Evolutionary conservation across 2,113 vertebrate genomes (phyloP).

Genomic region (Centropristis striata): DNA sequence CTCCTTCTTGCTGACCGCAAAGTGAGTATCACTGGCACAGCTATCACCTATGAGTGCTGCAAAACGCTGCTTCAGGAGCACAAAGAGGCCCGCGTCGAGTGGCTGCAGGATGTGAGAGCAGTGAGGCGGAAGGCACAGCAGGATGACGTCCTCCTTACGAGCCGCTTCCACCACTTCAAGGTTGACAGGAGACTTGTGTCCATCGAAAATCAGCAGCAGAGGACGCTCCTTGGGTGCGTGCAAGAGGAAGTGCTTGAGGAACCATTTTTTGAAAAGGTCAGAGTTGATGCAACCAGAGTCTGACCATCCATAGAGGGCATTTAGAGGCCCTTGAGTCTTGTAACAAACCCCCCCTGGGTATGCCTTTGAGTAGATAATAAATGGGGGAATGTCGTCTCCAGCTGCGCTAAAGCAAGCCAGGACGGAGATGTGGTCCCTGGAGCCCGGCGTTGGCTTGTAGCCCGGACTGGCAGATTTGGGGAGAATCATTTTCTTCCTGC

Average conservation of each 20-base stretch:
- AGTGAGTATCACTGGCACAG: constrained; percentile 52
- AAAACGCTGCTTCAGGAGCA: constrained; percentile 72
- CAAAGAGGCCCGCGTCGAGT: constrained; percentile 62
- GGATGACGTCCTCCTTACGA: constrained; percentile 68
- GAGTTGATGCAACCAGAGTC: constrained; percentile 72
- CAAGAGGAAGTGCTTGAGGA: constrained; percentile 75
- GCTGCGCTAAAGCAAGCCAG: constrained; percentile 76
- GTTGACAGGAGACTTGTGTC: constrained; percentile 76
- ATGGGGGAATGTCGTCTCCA: constrained; percentile 74
- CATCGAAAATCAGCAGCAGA: constrained; percentile 73
- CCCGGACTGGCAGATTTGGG: constrained; percentile 69
- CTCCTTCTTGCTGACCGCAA: constrained; percentile 77
- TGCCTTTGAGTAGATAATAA: constrained; percentile 78
- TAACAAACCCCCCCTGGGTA: constrained; percentile 79
- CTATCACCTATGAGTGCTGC: constrained; percentile 47
- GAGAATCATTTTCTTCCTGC: constrained; percentile 65
- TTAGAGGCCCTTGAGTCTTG: constrained; percentile 75
- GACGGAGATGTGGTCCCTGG: constrained; percentile 73
- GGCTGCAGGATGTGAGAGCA: constrained; percentile 81
- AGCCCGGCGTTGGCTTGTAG: constrained; percentile 58
- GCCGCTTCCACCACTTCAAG: constrained; percentile 78
- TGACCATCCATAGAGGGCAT: constrained; percentile 77
- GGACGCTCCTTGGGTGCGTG: constrained; percentile 69
- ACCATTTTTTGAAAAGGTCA: constrained; percentile 82
- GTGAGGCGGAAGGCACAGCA: constrained; percentile 75